Evolutionary conservation across 2,797 vertebrate species (phyloP).

Genomic region (Schizothorax lantsangensis): DNA sequence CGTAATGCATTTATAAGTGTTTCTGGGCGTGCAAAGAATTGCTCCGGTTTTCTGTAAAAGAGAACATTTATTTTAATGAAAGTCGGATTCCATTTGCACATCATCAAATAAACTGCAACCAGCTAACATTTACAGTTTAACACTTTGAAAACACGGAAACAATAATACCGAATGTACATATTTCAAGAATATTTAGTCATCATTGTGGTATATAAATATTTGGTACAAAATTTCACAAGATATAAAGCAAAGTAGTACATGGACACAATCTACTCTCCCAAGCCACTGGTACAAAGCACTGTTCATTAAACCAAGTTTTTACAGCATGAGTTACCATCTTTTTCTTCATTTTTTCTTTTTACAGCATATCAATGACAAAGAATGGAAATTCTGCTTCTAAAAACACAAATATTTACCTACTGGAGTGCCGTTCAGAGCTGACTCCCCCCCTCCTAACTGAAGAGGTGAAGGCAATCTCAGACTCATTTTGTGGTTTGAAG

Average conservation of each 20-base stretch:
- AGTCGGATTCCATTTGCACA: conserved; percentile 70
- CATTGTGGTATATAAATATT: conserved; percentile 89
- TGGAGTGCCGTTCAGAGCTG: conserved; percentile 31
- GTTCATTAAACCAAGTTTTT: conserved; percentile 66
- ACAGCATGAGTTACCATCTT: conserved; percentile 48
- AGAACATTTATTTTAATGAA: conserved; percentile 78
- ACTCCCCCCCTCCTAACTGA: conserved; percentile 45
- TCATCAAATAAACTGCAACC: conserved; percentile 66
- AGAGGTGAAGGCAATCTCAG: conserved; percentile 59
- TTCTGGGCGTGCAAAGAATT: not conserved
- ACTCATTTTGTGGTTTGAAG: conserved; percentile 59
- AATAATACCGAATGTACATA: conserved; percentile 64
- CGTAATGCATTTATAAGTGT: conserved; percentile 3
- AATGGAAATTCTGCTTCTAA: conserved; percentile 51
- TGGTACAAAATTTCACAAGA: conserved; percentile 90
- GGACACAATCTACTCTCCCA: conserved; percentile 60
- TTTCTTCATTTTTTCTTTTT: conserved; percentile 31
- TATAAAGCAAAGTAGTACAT: conserved; percentile 82
- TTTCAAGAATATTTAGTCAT: conserved; percentile 63
- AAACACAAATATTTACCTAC: conserved; percentile 60
- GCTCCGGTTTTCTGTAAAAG: conserved; percentile 70
- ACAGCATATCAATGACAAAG: conserved; percentile 56
- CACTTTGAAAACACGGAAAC: conserved; percentile 69
- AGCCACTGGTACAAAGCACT: conserved; percentile 68
- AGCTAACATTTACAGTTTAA: conserved; percentile 69